Evolutionary conservation across 1,140 invertebrate genomes (phyloP), one percentile per base, ranked within the genome.

Genomic region (Pseudomyrmex sp.): DNA sequence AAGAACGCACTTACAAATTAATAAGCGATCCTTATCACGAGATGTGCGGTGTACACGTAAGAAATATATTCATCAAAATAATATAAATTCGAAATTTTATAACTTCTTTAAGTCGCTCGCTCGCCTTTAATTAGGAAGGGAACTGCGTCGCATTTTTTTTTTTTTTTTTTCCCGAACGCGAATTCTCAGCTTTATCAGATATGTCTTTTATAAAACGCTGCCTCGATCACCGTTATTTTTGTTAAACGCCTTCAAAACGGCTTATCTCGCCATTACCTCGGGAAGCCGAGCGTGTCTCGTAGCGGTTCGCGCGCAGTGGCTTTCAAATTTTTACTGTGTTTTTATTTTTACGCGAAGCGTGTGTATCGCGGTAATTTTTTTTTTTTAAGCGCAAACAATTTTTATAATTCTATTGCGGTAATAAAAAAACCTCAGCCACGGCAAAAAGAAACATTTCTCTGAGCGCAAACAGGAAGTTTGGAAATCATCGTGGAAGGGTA

Each of bases 171-270:
- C 35, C 59, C 20, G 54, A 35, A 35, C 35, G 5, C 44, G 20
- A 46, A 12, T 13, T 70, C n/a, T 80, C 61, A 59, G 72, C 70
- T 79, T 79, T 79, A 79, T 72, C 76, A 26, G 20, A 79, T 15
- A 18, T 50, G 35, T 15, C 13, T 8, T 18, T 70, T 58, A 48
- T 35, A 70, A 79, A 18, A 44, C 59, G 56, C 12, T 50, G 2
- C 35, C 58, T 9, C 15, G 61, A 3, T 59, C 44, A 50, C 54
- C 56, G 54, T 80, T 70, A 70, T 20, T 70, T 26, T 26, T 70
- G 4, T 59, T 35, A 61, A 70, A 70, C 12, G 44, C 7, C 20
- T 70, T 70, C 58, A 79, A 79, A 59, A 23, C 12, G 15, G 56
- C 2, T 58, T 48, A 46, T 35, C 13, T 48, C 54, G 1, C 3